Base-by-base conservation (phyloP, 1,140 invertebrate genomes). In the Antheraea pernyi region DNA sequence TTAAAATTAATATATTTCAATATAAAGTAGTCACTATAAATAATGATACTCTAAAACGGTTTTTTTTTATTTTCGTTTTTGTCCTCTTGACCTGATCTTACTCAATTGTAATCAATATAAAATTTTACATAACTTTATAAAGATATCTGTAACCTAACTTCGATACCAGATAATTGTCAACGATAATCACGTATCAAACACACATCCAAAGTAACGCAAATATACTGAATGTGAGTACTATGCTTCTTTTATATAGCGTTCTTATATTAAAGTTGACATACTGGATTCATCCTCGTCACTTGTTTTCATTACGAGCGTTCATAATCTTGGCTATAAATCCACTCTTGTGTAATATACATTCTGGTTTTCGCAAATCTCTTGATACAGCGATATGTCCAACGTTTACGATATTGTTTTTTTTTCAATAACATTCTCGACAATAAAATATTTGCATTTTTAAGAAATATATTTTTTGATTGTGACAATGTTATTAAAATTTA, bases 281-380 rank as follows among this genome's bases (percentile, higher is more conserved):
- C 46, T 53, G 46, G 46, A 53, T 53, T 53, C 46, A 53, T 53
- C 46, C 46, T n/a, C 0, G 11, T 53, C 46, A 53, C 46, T 53
- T 53, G 46, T 53, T 53, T 53, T 53, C 46, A 53, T 53, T 53
- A 53, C 46, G 46, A 16, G 46, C 46, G 46, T 13, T 53, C 46
- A 53, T 53, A 53, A 53, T 53, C 46, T 53, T 53, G 13, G 46
- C 46, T 53, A 53, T 53, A 53, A 53, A 53, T 53, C 46, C 16
- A 53, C 46, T 53, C 46, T 53, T 16, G 46, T n/a, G 46, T 53
- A 53, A 53, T 53, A 16, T 53, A 53, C 46, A 53, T 53, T 42
- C 39, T 42, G 39, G 2, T 42, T 53, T 53, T 53, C 0, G 11
- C 16, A 53, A 53, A 53, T 53, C 46, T 53, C 46, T 53, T 13